Base-by-base conservation (phyloP, 2,797 vertebrate species). In the Pangasius larnaudii region DNA sequence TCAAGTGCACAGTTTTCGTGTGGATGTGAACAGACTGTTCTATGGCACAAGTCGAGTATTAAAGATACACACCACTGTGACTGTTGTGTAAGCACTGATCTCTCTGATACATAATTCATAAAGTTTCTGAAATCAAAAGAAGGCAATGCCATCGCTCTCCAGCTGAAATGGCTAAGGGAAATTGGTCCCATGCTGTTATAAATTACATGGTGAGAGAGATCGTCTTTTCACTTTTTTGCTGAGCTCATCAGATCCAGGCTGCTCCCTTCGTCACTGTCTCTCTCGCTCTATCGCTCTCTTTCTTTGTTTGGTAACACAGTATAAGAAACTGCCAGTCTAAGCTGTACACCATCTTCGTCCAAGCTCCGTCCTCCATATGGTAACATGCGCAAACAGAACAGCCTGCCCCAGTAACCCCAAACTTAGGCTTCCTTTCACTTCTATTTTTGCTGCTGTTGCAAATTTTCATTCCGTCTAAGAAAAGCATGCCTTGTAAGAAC, bases 1-100 rank as follows among this genome's bases (percentile, higher is more conserved):
- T 93, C 92, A 88, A 94, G 93, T 93, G 93, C 91, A 92, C 92
- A 93, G 91, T 94, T 93, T 90, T 90, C 92, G 91, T 91, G 89
- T 87, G 91, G 90, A 92, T 92, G 91, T 86, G 86, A 93, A 94
- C 86, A 92, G 86, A 90, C 88, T 91, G 89, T 86, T 90, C 90
- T 74, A 86, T 77, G 84, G 89, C 83, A 91, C 92, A 92, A 91
- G 80, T 88, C 61, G 83, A 89, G 88, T 63, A 83, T 86, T 86
- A 89, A 75, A 91, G 81, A 90, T 75, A 87, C 89, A 81, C 49
- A 87, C 75, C 85, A 53, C 88, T 30, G 87, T 69, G 74, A 36
- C 42, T 42, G 89, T 94, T 94, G 89, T 87, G 27, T 94, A 94
- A 94, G 87, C 79, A 88, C 59, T 72, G 88, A 84, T 90, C 77